Evolutionary conservation across 2,888 invertebrate genomes (phyloP).

Genomic region (Cephus spinipes): DNA sequence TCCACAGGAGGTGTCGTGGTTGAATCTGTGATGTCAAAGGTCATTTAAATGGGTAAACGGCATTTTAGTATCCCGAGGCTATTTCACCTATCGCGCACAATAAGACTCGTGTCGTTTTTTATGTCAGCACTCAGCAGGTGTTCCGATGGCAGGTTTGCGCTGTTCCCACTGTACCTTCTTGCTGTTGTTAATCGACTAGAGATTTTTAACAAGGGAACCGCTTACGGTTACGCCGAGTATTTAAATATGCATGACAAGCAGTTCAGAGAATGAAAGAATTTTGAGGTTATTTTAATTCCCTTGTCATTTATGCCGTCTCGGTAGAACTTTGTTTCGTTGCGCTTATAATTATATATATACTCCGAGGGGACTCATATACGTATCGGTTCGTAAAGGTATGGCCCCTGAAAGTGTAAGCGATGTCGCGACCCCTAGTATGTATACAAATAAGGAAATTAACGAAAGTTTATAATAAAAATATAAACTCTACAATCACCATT

Average conservation of each 20-base stretch:
- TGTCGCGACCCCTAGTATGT: no score
- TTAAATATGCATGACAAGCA: neutral
- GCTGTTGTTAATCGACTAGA: neutral
- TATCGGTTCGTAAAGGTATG: no score
- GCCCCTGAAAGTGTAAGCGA: no score
- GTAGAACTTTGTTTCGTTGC: neutral
- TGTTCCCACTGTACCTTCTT: neutral
- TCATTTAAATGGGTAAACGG: conserved; percentile 22
- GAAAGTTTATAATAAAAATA: neutral
- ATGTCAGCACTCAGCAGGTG: conserved; percentile 23
- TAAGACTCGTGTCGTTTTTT: conserved; percentile 23
- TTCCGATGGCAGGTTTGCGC: conserved; percentile 12
- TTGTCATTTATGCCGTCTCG: neutral
- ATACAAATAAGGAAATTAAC: neutral
- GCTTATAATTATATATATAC: no score
- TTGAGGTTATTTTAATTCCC: neutral
- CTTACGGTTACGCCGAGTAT: neutral
- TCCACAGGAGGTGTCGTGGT: conserved; percentile 28
- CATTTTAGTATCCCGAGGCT: conserved; percentile 28
- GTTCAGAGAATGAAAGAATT: neutral
- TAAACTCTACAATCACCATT: neutral
- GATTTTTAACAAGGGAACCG: neutral
- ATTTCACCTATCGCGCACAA: conserved; percentile 32
- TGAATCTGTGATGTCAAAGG: conserved; percentile 32
- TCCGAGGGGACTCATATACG: no score